Base-by-base conservation (phyloP, 2,113 vertebrate species). In the Polyodon spathula region DNA sequence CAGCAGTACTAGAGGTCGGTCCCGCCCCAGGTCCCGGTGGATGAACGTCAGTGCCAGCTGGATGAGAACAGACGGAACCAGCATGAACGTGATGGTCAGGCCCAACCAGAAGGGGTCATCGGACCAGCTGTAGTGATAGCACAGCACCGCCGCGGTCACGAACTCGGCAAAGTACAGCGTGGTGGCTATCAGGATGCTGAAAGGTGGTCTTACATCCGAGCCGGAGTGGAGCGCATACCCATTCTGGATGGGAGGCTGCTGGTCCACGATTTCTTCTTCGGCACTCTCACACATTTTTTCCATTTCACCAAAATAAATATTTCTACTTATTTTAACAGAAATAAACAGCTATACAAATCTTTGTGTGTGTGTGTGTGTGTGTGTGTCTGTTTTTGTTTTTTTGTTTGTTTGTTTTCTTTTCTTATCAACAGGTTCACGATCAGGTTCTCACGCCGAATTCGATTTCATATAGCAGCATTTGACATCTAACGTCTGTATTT, bases 1-100 rank as follows among this genome's bases (percentile, higher is more conserved):
- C 61, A 98, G 81, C 37, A 98, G 82, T 5, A 94, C 81, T 5
- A 96, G 76, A 0, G 96, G 93, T 9, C 90, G 89, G 78, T 97
- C 93, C 71, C 87, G 88, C 12, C 91, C 93, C 78, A 97, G 67
- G 74, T 98, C 96, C 65, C 96, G 82, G 81, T 98, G 90, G 58
- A 97, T 86, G 78, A 97, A 97, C 46, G 89, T 93, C 53, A 98
- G 86, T 0, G 94, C 81, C 59, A 98, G 72, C 79, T 98, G 96
- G 50, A 90, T 93, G 82, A 97, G 84, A 66, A 95, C 74, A 7
- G 92, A 92, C n/a, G 96, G 93, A 64, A 93, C 68, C 77, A 98
- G 80, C 78, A 93, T 84, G 86, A 98, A 93, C 66, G 87, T 61
- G 62, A 97, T 67, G 48, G 94, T 98, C 60, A 91, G 76, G 37